These are phyloP conservation scores for Stratiomys singularior DNA, from an alignment of 2,888 invertebrate species.

Conservation along the genomic window DNA sequence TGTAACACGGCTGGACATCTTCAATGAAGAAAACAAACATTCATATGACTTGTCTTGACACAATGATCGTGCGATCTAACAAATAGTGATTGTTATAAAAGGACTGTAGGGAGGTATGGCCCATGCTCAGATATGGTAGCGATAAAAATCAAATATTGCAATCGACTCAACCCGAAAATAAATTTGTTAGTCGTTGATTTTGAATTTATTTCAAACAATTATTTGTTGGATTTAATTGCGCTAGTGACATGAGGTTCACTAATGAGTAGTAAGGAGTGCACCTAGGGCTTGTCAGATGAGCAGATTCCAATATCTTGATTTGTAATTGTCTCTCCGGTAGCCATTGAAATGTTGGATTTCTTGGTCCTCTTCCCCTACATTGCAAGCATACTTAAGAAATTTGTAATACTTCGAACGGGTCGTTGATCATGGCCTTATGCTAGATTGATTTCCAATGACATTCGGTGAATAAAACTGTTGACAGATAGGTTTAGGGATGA, in stretches of 20 bases:
- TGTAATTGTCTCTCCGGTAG: too few relatives aligned
- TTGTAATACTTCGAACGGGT: conserved; percentile 8
- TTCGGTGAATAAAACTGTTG: conserved; percentile 56
- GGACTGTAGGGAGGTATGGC: not conserved
- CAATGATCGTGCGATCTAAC: conserved; percentile 16
- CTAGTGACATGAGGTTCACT: too few relatives aligned
- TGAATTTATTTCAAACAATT: too few relatives aligned
- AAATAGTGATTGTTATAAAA: conserved; percentile 10
- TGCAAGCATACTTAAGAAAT: not conserved
- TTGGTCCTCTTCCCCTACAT: not conserved
- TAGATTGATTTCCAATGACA: conserved; percentile 45
- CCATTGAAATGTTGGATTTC: not conserved
- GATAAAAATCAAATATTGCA: too few relatives aligned
- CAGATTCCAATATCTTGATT: too few relatives aligned
- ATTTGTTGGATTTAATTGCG: too few relatives aligned
- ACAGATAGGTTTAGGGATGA: conserved; percentile 60
- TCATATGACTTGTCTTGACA: not conserved
- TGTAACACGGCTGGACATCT: conserved; percentile 40
- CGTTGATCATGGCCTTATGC: conserved; percentile 31
- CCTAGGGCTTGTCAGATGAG: too few relatives aligned
- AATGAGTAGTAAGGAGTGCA: too few relatives aligned
- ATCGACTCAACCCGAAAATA: too few relatives aligned
- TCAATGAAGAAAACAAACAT: conserved; percentile 36
- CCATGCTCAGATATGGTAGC: not conserved
- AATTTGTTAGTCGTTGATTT: too few relatives aligned